phyloP scores from a whole-genome alignment of 2,888 invertebrate genomes.

The Parochlus steinenii region DNA sequence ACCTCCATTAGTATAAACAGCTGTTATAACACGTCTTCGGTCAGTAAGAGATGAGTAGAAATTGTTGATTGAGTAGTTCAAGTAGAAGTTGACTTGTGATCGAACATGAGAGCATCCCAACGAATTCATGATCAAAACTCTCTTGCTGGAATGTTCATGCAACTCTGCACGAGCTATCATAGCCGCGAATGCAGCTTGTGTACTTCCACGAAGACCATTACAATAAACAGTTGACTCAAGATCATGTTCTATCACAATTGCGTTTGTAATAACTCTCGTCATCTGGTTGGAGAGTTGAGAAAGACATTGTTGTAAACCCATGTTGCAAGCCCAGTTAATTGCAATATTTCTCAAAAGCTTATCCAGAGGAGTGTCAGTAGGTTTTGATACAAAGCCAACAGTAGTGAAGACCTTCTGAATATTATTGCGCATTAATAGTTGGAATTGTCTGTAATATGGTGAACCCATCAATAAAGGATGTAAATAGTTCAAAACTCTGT shows the following conservation, averaged over 20 bases:
- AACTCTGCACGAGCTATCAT: too few species aligned
- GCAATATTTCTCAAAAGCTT: slow-evolving; percentile 22
- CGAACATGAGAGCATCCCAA: too few species aligned
- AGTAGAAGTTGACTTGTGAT: too few species aligned
- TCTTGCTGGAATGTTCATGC: too few species aligned
- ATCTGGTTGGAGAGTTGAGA: neutral
- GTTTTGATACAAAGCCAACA: slow-evolving; percentile 21
- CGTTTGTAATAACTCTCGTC: neutral
- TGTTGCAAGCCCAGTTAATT: slow-evolving; percentile 24
- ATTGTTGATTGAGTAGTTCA: too few species aligned
- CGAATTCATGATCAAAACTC: too few species aligned
- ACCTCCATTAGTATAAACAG: too few species aligned
- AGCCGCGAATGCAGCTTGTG: neutral
- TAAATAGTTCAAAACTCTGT: neutral
- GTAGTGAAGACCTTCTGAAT: slow-evolving; percentile 21
- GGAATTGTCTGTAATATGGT: neutral
- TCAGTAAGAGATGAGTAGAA: too few species aligned
- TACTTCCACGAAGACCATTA: neutral
- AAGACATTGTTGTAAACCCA: slow-evolving; percentile 16
- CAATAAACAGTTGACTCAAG: slow-evolving; percentile 2
- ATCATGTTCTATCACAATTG: neutral
- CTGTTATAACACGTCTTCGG: too few species aligned
- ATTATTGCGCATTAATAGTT: slow-evolving; percentile 14
- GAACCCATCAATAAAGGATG: slow-evolving; percentile 3
- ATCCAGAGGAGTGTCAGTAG: slow-evolving; percentile 22